Evolutionary conservation across 2,113 vertebrate genomes (phyloP), one percentile per base, ranked within the genome.

Genomic region (Candoia aspera): DNA sequence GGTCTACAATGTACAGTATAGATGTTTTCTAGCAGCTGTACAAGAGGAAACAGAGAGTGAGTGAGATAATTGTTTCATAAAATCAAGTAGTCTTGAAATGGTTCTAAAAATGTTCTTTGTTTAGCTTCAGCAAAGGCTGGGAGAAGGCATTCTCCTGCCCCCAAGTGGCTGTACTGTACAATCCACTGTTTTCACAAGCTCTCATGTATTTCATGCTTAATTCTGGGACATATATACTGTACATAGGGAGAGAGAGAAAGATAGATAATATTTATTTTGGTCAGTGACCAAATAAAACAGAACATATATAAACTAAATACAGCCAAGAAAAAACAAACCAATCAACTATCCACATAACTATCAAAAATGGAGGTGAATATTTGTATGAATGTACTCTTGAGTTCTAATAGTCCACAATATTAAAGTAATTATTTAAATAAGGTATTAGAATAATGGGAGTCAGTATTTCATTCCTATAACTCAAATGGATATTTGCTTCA

Each of bases 131-230:
- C 21, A 46, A 17, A 57, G 19, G 53, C 29, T 46, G 23, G 23
- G 57, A 29, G n/a, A 64, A 89, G 46, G 68, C 21, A 84, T 62
- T 62, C 79, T 92, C 29, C 87, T 92, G 87, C 57, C 55, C 68
- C 68, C 68, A 53, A 33, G 55, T 24, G 57, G 73, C 68, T 37
- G 12, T 8, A 84, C 0, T 9, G 6, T 15, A 62, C 12, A 53
- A 84, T 12, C 23, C 33, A 13, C n/a, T n/a, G 37, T 8, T 37
- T 17, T 4, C 90, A 86, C 19, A 85, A 60, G 42, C 29, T 86
- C 58, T n/a, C 49, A 26, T 83, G 53, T 13, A 26, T 26, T 84
- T 54, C 49, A 24, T 19, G 15, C 37, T n/a, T 84, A 37, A 55
- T 90, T 60, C 55, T 90, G 90, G 9, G 33, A 53, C 13, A 1